Base-by-base conservation (phyloP, 2,888 invertebrate species). In the Sphaerophoria rueppellii region DNA sequence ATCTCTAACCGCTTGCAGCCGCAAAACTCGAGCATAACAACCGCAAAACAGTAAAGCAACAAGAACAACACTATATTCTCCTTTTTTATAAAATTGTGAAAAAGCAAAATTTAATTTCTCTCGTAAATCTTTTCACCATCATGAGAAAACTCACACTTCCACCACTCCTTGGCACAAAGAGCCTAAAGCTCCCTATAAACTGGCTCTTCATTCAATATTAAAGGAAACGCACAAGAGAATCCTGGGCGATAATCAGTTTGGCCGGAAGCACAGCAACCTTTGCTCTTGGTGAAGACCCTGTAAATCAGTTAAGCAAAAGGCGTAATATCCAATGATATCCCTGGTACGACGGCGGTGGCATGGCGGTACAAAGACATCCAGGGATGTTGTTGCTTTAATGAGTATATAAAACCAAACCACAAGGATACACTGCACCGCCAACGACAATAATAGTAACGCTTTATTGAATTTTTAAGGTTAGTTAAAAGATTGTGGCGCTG, bases 401-500 rank as follows among this genome's bases (percentile, higher is more conserved):
- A 24, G 24, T 24, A 24, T 24, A 12, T 6, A 40, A 40, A 40
- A 12, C 60, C 12, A 60, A 43, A 43, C 55, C 65, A 58, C 43
- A 61, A 24, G 24, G 24, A 24, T 48, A 61, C 4, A 43, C 50
- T 34, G 67, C 12, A 54, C 76, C 65, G 65, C 24, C 24, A 24
- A 24, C 24, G 24, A 24, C 72, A 76, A 58, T 70, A 24, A 52
- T 57, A 60, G 54, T 54, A 35, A 72, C 60, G 67, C 76, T 76
- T 81, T 81, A 81, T 81, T 81, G 81, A 76, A 76, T 81, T 76
- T 71, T 81, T 67, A 52, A 71, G 52, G 70, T 79, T 79, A 73
- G 79, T 40, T 69, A 63, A 74, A 70, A 70, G 69, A 54, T 61
- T 73, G 67, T 32, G 24, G 24, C 24, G 24, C 24, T 24, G 1